Conservation (phyloP, 2,113 vertebrate genomes). For the Scatophagus argus region DNA sequence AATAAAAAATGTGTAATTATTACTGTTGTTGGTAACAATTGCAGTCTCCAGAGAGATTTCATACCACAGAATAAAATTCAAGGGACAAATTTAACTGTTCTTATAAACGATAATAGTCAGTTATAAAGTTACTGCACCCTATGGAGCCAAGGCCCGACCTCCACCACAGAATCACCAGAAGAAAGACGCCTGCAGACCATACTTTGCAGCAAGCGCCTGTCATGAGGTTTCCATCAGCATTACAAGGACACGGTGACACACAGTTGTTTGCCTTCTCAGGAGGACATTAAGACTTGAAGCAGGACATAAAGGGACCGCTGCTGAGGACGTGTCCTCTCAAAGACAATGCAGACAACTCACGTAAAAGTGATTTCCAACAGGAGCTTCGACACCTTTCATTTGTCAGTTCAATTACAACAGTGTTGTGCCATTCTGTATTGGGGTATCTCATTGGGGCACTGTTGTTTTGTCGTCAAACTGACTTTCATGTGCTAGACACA, state of each 20-base stretch:
- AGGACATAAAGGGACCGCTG: conserved; percentile 12
- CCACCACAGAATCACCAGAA: not conserved
- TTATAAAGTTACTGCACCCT: not conserved
- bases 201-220: not conserved
- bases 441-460: no score
- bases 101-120: no score
- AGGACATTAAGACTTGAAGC: conserved; percentile 12
- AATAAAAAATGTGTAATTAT: not conserved
- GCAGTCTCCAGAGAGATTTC: not conserved
- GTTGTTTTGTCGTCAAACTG: no score
- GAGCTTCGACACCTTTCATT: no score
- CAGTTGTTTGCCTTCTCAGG: conserved; percentile 16
- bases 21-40: no score
- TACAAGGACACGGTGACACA: not conserved
- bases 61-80: not conserved
- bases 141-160: not conserved
- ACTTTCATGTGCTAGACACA: no score
- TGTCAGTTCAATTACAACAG: no score
- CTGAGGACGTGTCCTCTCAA: not conserved
- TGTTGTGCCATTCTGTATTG: no score
- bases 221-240: not conserved
- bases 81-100: no score
- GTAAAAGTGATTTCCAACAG: not conserved
- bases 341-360: not conserved
- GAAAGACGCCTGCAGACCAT: not conserved